Evolutionary conservation across 2,113 vertebrate species (phyloP).

Genomic region (Bufo bufo): DNA sequence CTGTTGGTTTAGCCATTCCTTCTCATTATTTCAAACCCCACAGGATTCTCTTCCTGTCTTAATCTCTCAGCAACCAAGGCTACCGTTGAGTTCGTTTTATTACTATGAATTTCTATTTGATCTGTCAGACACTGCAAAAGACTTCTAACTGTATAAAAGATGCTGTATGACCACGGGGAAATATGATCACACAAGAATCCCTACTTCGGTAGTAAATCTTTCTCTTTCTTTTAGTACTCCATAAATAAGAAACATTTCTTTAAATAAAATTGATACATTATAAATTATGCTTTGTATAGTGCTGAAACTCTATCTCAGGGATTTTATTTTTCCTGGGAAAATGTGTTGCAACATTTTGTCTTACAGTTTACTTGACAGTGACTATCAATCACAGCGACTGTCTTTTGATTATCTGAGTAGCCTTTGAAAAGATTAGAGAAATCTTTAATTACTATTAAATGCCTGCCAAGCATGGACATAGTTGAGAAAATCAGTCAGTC

Average conservation of each 20-base stretch:
- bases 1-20: constrained; percentile 68
- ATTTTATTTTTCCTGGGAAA: constrained; percentile 62
- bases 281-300: constrained; percentile 61
- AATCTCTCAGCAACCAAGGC: constrained; percentile 68
- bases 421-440: constrained; percentile 64
- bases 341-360: constrained; percentile 61
- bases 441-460: constrained; percentile 71
- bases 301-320: constrained; percentile 61
- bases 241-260: constrained; percentile 59
- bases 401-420: constrained; percentile 66
- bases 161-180: constrained; percentile 59
- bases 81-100: constrained; percentile 66
- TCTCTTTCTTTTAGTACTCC: constrained; percentile 60
- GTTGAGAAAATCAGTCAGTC: constrained; percentile 54
- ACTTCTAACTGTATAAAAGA: constrained; percentile 65
- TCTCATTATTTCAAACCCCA: constrained; percentile 69
- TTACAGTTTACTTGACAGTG: constrained; percentile 65
- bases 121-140: constrained; percentile 63
- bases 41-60: constrained; percentile 69
- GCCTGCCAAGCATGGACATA: constrained; percentile 63
- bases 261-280: constrained; percentile 61
- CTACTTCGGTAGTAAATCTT: constrained; percentile 64
- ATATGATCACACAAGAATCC: constrained; percentile 63
- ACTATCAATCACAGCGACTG: constrained; percentile 70
- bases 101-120: constrained; percentile 70